Base-by-base conservation (phyloP, 2,113 vertebrate species). In the Phoenicopterus ruber region DNA sequence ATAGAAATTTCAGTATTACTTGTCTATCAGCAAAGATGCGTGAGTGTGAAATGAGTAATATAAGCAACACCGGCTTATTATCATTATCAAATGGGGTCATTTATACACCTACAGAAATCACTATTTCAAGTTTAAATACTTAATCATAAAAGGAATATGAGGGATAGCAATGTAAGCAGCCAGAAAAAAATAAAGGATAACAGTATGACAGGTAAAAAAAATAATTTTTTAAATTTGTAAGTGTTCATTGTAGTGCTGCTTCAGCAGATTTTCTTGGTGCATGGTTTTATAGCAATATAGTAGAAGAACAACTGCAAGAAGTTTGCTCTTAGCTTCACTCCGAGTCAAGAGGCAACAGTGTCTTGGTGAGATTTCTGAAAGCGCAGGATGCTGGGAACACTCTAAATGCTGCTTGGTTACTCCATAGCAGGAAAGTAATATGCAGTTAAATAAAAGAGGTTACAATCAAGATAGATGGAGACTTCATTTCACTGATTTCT, bases 361-460 rank as follows among this genome's bases (percentile, higher is more conserved):
- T 57, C 25, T 57, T 20, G 3, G 38, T 52, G 25, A 74, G 42
- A 50, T 36, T 84, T 88, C 25, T 42, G 32, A 54, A 88, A 66
- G 22, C 17, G 7, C 13, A n/a, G 29, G 38, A 29, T n/a, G 58
- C 10, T 1, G 0, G 19, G 28, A 77, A 50, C 9, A 22, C 6
- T 50, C 32, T 34, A 62, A 66, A 77, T 0, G 0, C 19, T 65
- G 14, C 9, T 66, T 0, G 1, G 34, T 46, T 49, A 29, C 16
- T 4, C 21, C 40, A 17, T 8, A 70, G 17, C 11, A 73, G 13
- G 29, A 67, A 67, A 82, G 17, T 19, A 82, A 49, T 32, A 72
- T 9, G 8, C 8, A n/a, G 17, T 25, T 38, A 69, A 73, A 36
- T 67, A 79, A 42, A 69, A 57, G 18, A 83, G 7, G 3, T 70